Base-by-base conservation (phyloP, 2,113 vertebrate species). In the Hippopotamus amphibius region DNA sequence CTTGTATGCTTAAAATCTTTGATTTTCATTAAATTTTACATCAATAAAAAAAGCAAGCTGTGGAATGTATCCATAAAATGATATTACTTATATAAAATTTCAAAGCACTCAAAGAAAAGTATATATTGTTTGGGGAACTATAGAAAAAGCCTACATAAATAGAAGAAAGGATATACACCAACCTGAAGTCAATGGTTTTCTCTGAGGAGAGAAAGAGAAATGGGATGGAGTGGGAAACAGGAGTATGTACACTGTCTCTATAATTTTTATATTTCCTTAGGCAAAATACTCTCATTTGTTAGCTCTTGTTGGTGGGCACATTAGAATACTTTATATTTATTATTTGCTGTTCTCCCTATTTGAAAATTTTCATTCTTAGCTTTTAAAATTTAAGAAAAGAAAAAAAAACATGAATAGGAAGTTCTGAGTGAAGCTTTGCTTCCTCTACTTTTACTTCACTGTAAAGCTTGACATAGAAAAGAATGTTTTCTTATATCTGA, bases 181-280 rank as follows among this genome's bases (percentile, higher is more conserved):
- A 4, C 55, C 30, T 61, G 41, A 26, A 26, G n/a, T 43, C 17
- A 21, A 24, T 3, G 26, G 46, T 24, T 11, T 1, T 46, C 48
- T n/a, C 41, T 16, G 55, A 4, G 48, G 11, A 19, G 65, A 11
- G 22, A 57, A 5, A 43, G 43, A 28, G 55, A 30, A 55, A 37
- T 1, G 6, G 21, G 22, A 0, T 0, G 15, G 8, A 28, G 2
- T 2, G 3, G 3, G 22, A 7, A 7, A 15, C n/a, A 1, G 28
- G 28, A 13, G 50, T 4, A 4, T 11, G 24, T 17, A 0, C 46
- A 11, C 0, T 0, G 1, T 14, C 21, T 82, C 88, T 8, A 1
- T 3, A 0, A 8, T 2, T 19, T 28, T 57, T 92, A 83, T 28
- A 15, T 33, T 83, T 69, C 88, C 76, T 37, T 3, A 53, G 55